Evolutionary conservation across 2,888 invertebrate genomes (phyloP), one percentile per base, ranked within the genome.

Genomic region (Galerucella calmariensis): DNA sequence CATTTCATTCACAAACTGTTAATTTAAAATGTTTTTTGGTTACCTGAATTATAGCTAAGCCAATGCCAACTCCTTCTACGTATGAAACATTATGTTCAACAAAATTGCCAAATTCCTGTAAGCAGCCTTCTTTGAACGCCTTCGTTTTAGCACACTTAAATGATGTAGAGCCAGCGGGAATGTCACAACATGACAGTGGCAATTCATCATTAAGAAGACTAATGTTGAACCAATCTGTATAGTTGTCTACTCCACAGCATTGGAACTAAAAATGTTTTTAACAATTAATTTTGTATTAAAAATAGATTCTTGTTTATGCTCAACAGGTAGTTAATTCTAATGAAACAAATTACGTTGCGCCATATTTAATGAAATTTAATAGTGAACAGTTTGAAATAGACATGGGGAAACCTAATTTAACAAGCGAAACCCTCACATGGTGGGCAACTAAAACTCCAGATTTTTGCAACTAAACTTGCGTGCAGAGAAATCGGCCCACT

Each of bases 1-100:
- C 6, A 5, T 27, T 27, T 27, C 27, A 51, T n/a, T 66, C 5
- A 27, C 56, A 67, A 9, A n/a, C 16, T 44, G 27, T 12, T 65
- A 58, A 53, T 16, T 48, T 56, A 24, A 53, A 69, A 27, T 16
- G 14, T 27, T 58, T 11, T n/a, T 27, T 62, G 35, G 71, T 82
- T 87, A 97, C 96, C 93, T 97, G 97, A 77, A 97, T 90, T 77
- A 94, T 89, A 73, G 96, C 96, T 65, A 97, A 92, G 16, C 93
- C 94, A 68, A 96, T 89, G 5, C 94, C 96, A 20, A 95, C 93
- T 6, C 93, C 93, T 48, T 95, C 95, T 72, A 97, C 90, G 74
- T 93, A 89, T 61, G 92, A 85, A 2, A 94, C 92, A 80, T 95
- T 94, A 14, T 90, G 89, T 82, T 93, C 90, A 77, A 96, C 89